Evolutionary conservation across 2,113 vertebrate genomes (phyloP), one percentile per base, ranked within the genome.

Genomic region (Dipodomys spectabilis): DNA sequence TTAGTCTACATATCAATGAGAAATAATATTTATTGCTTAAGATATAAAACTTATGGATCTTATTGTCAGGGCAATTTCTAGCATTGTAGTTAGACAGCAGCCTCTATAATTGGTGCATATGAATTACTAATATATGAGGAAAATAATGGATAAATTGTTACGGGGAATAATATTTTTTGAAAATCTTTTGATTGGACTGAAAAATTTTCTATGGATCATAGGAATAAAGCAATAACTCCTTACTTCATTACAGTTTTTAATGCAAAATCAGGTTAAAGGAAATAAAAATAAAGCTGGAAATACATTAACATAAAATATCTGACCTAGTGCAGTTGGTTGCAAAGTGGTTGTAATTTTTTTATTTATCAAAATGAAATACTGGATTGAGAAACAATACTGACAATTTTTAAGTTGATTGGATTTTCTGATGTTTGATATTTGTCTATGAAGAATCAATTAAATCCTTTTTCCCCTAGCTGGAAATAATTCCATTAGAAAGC

Each of bases 381-480:
- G 94, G 69, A 45, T 64, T 88, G 67, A 83, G 39, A 92, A 91
- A 90, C 2, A 75, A 45, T 60, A 45, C 1, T 82, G 5, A 1
- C 22, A 78, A 77, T 95, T 82, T 92, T 84, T 39, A 94, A 93
- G 35, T 74, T 64, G 67, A 94, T 91, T 93, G 39, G 35, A 77
- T 96, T 93, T 95, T 91, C 77, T 39, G 88, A 60, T 22, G 30
- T 11, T 74, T 84, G 32, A 67, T 79, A 49, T 84, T 75, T 91
- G n/a, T 67, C 68, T 53, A 12, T 12, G n/a, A 27, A 20, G 77
- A 20, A 83, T 92, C 88, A 96, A 88, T 86, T 57, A 28, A 89
- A 28, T 30, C 9, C 7, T 28, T 72, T 85, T 68, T 67, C 45
- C 10, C 1, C 72, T 45, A 60, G 2, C 62, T 77, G 57, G 27